Base-by-base conservation (phyloP, 2,797 vertebrate species). In the Lepilemur ruficaudatus region DNA sequence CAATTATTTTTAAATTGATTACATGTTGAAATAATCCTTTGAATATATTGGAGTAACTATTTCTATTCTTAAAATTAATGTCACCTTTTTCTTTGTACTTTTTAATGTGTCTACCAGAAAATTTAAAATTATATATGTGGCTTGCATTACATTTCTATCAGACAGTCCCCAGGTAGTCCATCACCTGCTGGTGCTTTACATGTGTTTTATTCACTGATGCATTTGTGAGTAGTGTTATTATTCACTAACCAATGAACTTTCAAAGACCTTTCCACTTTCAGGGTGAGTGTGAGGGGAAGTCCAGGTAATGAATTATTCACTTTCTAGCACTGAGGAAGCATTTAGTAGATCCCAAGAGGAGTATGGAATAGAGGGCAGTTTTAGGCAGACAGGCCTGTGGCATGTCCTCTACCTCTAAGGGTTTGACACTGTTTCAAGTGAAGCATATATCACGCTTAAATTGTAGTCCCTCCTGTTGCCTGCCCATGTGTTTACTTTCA, bases 251-350 rank as follows among this genome's bases (percentile, higher is more conserved):
- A 84, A 89, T 97, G 97, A 98, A 98, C 97, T 98, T 96, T 95
- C 79, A 94, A 97, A 97, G 96, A 97, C 91, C 93, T 96, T 98
- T 97, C 57, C 83, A 97, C 89, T 97, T 97, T 96, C 96, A 70
- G 97, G 95, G 97, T 94, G 89, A 89, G 89, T 96, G 35, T 70
- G 85, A 96, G 86, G 86, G 81, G 79, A 97, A 96, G 93, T 97
- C 78, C 91, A 97, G 73, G 85, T 55, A 97, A 99, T 99, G 98
- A 99, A 99, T 99, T 99, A 99, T 99, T 99, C 98, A 99, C 98
- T 98, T 98, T 98, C 98, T 98, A 98, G 98, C 98, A 98, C 98
- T 98, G 98, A 99, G 98, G 98, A 99, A 98, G 98, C 99, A 98
- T 99, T 99, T 99, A 99, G 97, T 97, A 85, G 78, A 86, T 99